These are phyloP conservation scores for Torymus auratus DNA, from an alignment of 2,888 invertebrate genomes.

Conservation along the genomic window DNA sequence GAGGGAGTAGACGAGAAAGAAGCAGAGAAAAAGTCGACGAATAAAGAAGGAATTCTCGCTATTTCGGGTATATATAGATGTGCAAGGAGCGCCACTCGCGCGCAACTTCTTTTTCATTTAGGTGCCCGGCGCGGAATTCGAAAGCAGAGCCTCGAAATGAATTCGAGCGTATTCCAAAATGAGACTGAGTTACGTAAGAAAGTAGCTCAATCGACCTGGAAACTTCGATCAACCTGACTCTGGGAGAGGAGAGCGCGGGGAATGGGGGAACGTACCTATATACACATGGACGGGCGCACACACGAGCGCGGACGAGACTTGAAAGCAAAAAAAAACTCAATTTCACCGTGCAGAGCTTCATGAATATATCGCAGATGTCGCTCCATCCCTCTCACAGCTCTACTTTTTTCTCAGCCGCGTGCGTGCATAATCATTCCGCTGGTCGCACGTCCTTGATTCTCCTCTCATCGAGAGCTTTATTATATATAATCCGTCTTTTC, in stretches of 20 bases:
- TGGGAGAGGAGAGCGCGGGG: neutral
- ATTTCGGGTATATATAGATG: neutral
- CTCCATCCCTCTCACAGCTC: neutral
- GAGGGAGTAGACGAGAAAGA: neutral
- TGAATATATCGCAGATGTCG: constrained; percentile 50
- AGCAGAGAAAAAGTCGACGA: neutral
- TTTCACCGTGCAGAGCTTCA: constrained; percentile 38
- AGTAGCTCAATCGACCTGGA: constrained; percentile 42
- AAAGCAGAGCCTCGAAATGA: constrained; percentile 25
- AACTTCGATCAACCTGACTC: constrained; percentile 46
- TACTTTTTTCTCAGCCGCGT: constrained; percentile 10
- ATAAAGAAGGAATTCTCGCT: neutral
- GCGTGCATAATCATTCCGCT: constrained; percentile 31
- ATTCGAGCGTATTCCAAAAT: constrained; percentile 34
- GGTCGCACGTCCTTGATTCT: constrained; percentile 24
- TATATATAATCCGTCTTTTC: constrained; percentile 32
- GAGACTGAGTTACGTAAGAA: constrained; percentile 24
- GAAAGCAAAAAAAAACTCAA: constrained; percentile 28
- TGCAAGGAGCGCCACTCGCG: neutral
- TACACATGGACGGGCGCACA: neutral
- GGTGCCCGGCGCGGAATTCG: constrained; percentile 19
- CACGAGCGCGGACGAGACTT: neutral
- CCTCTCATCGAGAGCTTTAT: constrained; percentile 16
- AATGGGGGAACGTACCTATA: neutral
- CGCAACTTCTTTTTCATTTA: constrained; percentile 45